Conservation (phyloP, 2,888 invertebrate species). For the Drosophila vallismaia region DNA sequence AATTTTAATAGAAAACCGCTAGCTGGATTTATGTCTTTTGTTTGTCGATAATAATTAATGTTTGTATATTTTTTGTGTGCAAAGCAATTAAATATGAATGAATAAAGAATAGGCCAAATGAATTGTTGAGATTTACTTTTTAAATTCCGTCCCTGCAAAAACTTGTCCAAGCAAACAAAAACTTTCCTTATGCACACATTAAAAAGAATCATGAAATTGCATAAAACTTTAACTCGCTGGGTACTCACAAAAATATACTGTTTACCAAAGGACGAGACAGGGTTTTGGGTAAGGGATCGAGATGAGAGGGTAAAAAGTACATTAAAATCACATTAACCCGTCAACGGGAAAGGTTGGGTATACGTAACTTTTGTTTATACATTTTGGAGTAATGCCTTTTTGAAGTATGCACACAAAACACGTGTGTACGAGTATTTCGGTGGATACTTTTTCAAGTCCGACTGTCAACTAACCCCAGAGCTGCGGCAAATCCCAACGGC, state of each 20-base stretch:
- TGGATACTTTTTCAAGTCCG: background rate
- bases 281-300: background rate
- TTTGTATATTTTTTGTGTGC: background rate
- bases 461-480: conserved; percentile 28
- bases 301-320: conserved; percentile 63
- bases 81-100: background rate
- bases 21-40: background rate
- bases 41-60: conserved; percentile 1
- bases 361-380: conserved; percentile 76
- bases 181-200: conserved; percentile 39
- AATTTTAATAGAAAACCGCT: conserved; percentile 39
- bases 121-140: conserved; percentile 33
- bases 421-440: conserved; percentile 9
- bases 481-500: conserved; percentile 6
- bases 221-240: conserved; percentile 57
- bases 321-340: conserved; percentile 79
- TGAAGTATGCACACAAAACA: conserved; percentile 59
- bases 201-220: conserved; percentile 40
- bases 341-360: conserved; percentile 71
- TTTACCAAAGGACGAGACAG: background rate
- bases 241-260: conserved; percentile 7
- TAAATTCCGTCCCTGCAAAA: conserved; percentile 37
- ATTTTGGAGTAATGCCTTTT: conserved; percentile 67
- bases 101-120: background rate
- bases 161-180: conserved; percentile 14